These are phyloP conservation scores for Chesias legatella DNA, from an alignment of 2,888 invertebrate genomes.

Conservation along the genomic window DNA sequence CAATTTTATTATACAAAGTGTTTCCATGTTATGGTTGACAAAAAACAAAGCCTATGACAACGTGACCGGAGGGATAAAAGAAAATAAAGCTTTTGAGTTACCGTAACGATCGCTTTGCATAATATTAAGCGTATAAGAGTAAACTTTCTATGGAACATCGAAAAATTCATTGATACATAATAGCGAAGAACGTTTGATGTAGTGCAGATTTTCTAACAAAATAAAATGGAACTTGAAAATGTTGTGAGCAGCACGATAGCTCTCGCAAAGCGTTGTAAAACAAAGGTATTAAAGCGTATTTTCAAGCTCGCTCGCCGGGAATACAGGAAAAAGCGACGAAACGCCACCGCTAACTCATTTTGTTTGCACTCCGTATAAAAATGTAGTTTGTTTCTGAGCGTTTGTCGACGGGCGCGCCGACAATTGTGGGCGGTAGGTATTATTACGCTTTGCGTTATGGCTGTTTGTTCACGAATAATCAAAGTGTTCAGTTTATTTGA, in stretches of 20 bases:
- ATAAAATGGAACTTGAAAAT: slow-evolving; percentile 52
- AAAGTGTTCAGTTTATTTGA: slow-evolving; percentile 39
- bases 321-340: slow-evolving; percentile 65
- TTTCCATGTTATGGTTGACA: slow-evolving; percentile 3
- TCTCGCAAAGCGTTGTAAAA: slow-evolving; percentile 71
- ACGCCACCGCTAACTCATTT: slow-evolving; percentile 70
- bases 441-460: slow-evolving; percentile 49
- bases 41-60: slow-evolving; percentile 20
- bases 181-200: slow-evolving; percentile 37
- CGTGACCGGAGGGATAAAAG: slow-evolving; percentile 23
- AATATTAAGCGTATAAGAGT: slow-evolving; percentile 12
- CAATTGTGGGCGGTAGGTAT: slow-evolving; percentile 45
- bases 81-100: slow-evolving; percentile 26
- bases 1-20: no score
- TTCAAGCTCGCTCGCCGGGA: slow-evolving; percentile 63
- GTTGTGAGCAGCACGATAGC: slow-evolving; percentile 64
- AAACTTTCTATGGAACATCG: slow-evolving; percentile 10
- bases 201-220: slow-evolving; percentile 51
- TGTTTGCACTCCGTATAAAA: slow-evolving; percentile 72
- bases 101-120: slow-evolving; percentile 23
- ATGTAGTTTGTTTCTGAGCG: slow-evolving; percentile 68
- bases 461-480: slow-evolving; percentile 44
- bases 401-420: slow-evolving; percentile 50
- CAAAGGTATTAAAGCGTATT: slow-evolving; percentile 77
- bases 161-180: slow-evolving; percentile 25